These are phyloP conservation scores for Cheilosia vernalis DNA, from an alignment of 2,888 invertebrate species.

Conservation along the genomic window DNA sequence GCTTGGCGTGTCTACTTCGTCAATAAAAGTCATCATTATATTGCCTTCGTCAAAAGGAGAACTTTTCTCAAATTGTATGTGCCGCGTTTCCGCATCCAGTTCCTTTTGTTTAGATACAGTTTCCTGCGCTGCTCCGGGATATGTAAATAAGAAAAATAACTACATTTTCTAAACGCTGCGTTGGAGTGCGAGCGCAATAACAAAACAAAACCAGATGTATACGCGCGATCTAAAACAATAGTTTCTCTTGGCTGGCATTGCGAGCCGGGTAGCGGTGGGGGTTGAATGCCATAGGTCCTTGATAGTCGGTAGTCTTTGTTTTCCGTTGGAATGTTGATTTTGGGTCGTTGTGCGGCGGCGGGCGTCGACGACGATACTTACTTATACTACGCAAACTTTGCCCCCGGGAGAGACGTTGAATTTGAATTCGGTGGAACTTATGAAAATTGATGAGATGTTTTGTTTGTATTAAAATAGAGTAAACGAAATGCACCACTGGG, in stretches of 20 bases:
- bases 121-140: slow-evolving; percentile 32
- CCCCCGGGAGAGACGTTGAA: slow-evolving; percentile 2
- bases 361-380: not conserved
- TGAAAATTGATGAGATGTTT: slow-evolving; percentile 22
- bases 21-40: slow-evolving; percentile 55
- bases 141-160: slow-evolving; percentile 60
- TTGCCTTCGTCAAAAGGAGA: slow-evolving; percentile 53
- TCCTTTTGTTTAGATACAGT: slow-evolving; percentile 46
- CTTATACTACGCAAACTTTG: slow-evolving; percentile 2
- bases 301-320: slow-evolving; percentile 14
- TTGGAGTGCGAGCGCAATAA: not conserved
- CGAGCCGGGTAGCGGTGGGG: not conserved
- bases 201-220: slow-evolving; percentile 49
- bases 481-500: not conserved
- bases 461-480: slow-evolving; percentile 10
- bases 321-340: slow-evolving; percentile 24
- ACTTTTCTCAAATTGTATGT: slow-evolving; percentile 53
- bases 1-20: slow-evolving; percentile 19
- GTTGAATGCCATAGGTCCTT: not conserved
- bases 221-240: slow-evolving; percentile 46
- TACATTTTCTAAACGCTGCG: slow-evolving; percentile 45
- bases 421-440: slow-evolving; percentile 11
- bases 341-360: not conserved
- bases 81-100: slow-evolving; percentile 3
- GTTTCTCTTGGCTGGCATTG: slow-evolving; percentile 1